These are phyloP conservation scores for Chelon labrosus DNA, from an alignment of 2,797 vertebrate genomes.

Conservation along the genomic window DNA sequence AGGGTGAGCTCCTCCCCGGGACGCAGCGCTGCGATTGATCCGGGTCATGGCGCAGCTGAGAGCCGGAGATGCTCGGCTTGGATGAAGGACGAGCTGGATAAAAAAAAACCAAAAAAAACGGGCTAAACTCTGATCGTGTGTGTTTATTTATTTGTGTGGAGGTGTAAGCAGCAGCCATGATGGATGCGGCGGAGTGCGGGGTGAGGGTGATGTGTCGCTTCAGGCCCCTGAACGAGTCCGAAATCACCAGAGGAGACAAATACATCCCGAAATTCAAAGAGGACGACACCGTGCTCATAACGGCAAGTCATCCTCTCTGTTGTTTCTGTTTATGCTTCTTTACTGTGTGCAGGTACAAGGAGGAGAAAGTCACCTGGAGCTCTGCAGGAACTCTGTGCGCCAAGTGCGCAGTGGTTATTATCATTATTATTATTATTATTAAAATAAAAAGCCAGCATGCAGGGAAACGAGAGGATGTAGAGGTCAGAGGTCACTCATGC, in stretches of 20 bases:
- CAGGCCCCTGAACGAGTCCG: slow-evolving; percentile 93
- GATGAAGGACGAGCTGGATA: slow-evolving; percentile 81
- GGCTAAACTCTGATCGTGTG: not conserved
- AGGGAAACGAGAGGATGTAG: too few species aligned
- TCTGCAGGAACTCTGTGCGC: slow-evolving; percentile 37
- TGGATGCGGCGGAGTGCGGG: slow-evolving; percentile 94
- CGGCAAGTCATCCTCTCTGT: slow-evolving; percentile 81
- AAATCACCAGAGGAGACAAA: slow-evolving; percentile 92
- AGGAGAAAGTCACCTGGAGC: slow-evolving; percentile 29
- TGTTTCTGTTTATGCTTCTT: not conserved
- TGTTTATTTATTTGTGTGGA: not conserved
- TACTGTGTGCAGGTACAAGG: not conserved
- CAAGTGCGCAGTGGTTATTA: slow-evolving; percentile 45
- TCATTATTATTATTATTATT: too few species aligned
- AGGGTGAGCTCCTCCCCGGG: not conserved
- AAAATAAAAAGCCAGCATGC: too few species aligned
- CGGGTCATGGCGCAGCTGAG: slow-evolving; percentile 56
- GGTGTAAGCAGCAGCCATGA: slow-evolving; percentile 74
- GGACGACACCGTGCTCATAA: slow-evolving; percentile 92
- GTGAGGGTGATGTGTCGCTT: slow-evolving; percentile 97
- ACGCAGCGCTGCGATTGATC: slow-evolving; percentile 47
- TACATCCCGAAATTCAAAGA: slow-evolving; percentile 96
- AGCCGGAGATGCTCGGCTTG: slow-evolving; percentile 11
- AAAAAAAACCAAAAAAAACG: too few species aligned
- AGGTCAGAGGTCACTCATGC: slow-evolving; percentile 2